A percentile compares a stretch with the other conserved stretches of the same genome.
phyloP scores from a whole-genome alignment of 2,797 vertebrate genomes.

The Gastrophryne carolinensis region DNA sequence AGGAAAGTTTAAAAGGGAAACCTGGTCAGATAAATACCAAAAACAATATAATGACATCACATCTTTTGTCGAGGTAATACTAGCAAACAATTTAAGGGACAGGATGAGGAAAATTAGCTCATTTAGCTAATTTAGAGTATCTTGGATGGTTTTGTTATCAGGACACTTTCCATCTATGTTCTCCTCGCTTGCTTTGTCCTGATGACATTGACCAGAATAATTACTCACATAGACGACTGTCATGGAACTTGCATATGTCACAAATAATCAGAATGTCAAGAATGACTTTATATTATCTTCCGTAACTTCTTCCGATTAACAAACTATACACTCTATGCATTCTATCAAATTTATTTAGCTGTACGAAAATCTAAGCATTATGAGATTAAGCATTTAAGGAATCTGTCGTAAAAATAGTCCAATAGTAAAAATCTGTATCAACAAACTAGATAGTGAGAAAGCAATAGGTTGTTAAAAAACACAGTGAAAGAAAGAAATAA shows the following conservation, averaged over 20 bases:
- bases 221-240: background rate
- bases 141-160: slow-evolving; percentile 41
- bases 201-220: slow-evolving; percentile 35
- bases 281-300: too few relatives aligned
- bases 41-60: slow-evolving; percentile 26
- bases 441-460: too few relatives aligned
- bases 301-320: too few relatives aligned
- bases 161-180: slow-evolving; percentile 30
- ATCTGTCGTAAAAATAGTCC: too few relatives aligned
- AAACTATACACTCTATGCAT: too few relatives aligned
- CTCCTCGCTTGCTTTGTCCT: slow-evolving; percentile 23
- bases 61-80: background rate
- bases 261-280: too few relatives aligned
- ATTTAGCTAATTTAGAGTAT: slow-evolving; percentile 10
- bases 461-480: too few relatives aligned
- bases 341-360: too few relatives aligned
- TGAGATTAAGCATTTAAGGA: too few relatives aligned
- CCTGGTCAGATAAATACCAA: slow-evolving; percentile 35
- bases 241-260: background rate
- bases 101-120: slow-evolving; percentile 50
- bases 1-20: slow-evolving; percentile 11
- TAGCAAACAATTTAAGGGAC: slow-evolving; percentile 23
- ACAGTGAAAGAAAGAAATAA: too few relatives aligned
- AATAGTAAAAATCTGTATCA: too few relatives aligned
- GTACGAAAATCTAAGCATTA: too few relatives aligned